Evolutionary conservation across 2,113 vertebrate genomes (phyloP).

Genomic region (Poeciliopsis retropinna): DNA sequence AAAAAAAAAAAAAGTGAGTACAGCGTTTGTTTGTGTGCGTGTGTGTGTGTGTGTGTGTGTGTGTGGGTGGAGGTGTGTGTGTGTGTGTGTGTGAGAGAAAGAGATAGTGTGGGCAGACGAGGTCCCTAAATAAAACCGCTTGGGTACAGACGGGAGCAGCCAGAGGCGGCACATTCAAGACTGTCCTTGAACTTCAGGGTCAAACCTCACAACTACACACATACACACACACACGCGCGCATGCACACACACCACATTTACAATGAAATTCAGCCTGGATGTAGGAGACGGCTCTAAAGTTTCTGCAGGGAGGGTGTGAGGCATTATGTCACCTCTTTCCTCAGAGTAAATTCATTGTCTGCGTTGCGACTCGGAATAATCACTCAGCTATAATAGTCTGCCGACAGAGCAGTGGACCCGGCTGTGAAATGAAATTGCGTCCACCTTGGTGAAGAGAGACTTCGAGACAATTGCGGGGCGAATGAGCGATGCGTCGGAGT

Average conservation of each 20-base stretch:
- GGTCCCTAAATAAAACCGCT: slow-evolving; percentile 82
- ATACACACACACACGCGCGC: slow-evolving; percentile 21
- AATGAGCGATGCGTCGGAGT: slow-evolving; percentile 44
- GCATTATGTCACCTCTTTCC: slow-evolving; percentile 52
- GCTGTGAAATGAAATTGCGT: slow-evolving; percentile 50
- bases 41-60: neutral
- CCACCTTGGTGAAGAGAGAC: slow-evolving; percentile 54
- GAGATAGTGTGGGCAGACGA: slow-evolving; percentile 57
- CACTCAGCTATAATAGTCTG: slow-evolving; percentile 43
- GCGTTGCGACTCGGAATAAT: slow-evolving; percentile 45
- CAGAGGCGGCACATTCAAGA: slow-evolving; percentile 73
- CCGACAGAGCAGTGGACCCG: slow-evolving; percentile 10
- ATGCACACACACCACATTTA: slow-evolving; percentile 12
- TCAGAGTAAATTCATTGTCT: slow-evolving; percentile 41
- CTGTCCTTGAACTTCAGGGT: slow-evolving; percentile 79
- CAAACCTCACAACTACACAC: slow-evolving; percentile 39
- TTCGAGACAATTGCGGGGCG: slow-evolving; percentile 14
- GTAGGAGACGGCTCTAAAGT: slow-evolving; percentile 20
- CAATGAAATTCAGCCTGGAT: slow-evolving; percentile 11
- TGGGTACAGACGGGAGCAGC: slow-evolving; percentile 76
- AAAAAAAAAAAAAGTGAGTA: slow-evolving; percentile 3
- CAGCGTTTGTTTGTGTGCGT: no score
- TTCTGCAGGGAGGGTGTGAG: slow-evolving; percentile 4
- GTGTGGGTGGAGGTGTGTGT: slow-evolving; percentile 1
- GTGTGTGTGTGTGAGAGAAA: slow-evolving; percentile 4